Evolutionary conservation across 2,888 invertebrate species (phyloP).

Genomic region (Drosophila nr. perissopoda): DNA sequence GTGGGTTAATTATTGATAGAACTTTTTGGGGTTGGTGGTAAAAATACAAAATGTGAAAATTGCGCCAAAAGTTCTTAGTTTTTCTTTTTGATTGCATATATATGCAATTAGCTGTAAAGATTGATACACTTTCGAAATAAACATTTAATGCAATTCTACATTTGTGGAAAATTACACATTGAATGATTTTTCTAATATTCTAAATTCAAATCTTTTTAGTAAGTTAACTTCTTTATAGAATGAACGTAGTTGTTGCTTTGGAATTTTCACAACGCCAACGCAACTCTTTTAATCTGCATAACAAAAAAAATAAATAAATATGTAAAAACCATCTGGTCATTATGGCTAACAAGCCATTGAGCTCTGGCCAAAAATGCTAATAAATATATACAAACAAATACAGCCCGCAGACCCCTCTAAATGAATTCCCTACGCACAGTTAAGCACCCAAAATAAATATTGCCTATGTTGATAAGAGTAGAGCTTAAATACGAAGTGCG

Average conservation of each 20-base stretch:
- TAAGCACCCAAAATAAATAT: slow-evolving; percentile 60
- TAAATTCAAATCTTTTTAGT: neutral
- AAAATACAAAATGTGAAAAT: neutral
- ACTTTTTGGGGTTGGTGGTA: slow-evolving; percentile 5
- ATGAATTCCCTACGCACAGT: slow-evolving; percentile 23
- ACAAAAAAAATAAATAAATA: neutral
- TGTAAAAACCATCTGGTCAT: slow-evolving; percentile 8
- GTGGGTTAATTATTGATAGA: slow-evolving; percentile 34
- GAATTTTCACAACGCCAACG: neutral
- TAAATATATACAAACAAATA: slow-evolving; percentile 12
- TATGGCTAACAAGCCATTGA: slow-evolving; percentile 8
- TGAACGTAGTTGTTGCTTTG: neutral
- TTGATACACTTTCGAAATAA: slow-evolving; percentile 11
- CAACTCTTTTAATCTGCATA: neutral
- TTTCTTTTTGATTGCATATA: neutral
- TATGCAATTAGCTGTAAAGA: neutral
- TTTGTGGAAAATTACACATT: neutral
- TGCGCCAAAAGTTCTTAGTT: slow-evolving; percentile 1
- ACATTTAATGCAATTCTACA: neutral
- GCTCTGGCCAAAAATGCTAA: neutral
- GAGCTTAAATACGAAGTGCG: slow-evolving; percentile 25
- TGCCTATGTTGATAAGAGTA: slow-evolving; percentile 52
- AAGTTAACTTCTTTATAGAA: neutral
- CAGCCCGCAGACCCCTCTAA: neutral
- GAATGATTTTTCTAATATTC: neutral